Percentiles rank a stretch among this genome's conserved stretches.
Conservation (phyloP, 2,797 vertebrate species). For the Urocyon cinereoargenteus region DNA sequence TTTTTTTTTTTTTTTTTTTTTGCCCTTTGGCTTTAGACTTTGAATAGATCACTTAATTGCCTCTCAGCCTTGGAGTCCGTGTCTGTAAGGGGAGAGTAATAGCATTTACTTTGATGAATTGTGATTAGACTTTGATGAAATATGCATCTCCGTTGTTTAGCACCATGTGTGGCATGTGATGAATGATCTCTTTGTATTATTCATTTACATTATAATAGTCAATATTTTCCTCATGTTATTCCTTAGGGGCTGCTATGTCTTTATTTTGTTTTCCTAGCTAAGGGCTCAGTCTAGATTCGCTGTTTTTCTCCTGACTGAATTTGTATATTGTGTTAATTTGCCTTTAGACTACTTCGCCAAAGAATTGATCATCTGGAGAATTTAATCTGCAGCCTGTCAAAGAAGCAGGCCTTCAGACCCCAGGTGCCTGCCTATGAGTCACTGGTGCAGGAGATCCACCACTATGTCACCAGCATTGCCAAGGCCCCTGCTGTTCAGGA, state of each 20-base stretch:
- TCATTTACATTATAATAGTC: background rate
- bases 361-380: slow-evolving; percentile 94
- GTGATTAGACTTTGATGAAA: background rate
- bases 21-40: background rate
- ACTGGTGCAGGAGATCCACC: slow-evolving; percentile 95
- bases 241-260: background rate
- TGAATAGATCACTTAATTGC: background rate
- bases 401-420: slow-evolving; percentile 96
- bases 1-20: too few relatives aligned
- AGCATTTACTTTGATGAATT: background rate
- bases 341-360: slow-evolving; percentile 91
- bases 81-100: background rate
- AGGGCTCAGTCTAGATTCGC: background rate
- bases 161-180: background rate
- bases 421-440: slow-evolving; percentile 90
- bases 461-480: slow-evolving; percentile 94
- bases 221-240: background rate
- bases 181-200: background rate
- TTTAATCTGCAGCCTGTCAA: slow-evolving; percentile 91
- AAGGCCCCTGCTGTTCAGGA: slow-evolving; percentile 91
- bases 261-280: slow-evolving; percentile 1
- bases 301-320: slow-evolving; percentile 45
- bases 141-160: background rate
- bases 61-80: background rate
- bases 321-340: slow-evolving; percentile 58